Evolutionary conservation across 35 echinoderm and acorn worm genomes (phyloP).

Genomic region (Heliocidaris erythrogramma): DNA sequence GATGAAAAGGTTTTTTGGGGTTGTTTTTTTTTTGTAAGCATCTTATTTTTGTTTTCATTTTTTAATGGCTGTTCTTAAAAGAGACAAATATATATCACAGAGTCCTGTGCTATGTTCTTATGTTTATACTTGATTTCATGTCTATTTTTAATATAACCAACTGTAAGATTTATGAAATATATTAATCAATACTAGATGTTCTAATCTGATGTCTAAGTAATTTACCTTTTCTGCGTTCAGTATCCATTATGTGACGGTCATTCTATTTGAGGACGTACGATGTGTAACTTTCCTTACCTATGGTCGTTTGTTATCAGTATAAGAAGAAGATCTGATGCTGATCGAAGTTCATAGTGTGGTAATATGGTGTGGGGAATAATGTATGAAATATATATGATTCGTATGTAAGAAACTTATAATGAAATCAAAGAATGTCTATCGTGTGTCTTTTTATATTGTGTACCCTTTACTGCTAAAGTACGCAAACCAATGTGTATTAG

Average conservation of each 20-base stretch:
- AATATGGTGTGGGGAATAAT: background rate
- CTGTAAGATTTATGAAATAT: background rate
- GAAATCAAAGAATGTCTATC: background rate
- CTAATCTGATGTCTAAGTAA: background rate
- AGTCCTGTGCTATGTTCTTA: background rate
- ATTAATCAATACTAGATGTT: slow-evolving; percentile 7
- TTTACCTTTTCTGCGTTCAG: background rate
- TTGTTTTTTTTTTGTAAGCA: too few species aligned
- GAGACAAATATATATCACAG: background rate
- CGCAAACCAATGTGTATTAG: too few species aligned
- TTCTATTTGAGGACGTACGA: background rate
- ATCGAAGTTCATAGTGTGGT: background rate
- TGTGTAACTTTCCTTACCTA: background rate
- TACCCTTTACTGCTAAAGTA: too few species aligned
- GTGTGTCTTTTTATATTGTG: too few species aligned
- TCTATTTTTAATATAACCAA: slow-evolving; percentile 26
- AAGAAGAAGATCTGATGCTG: background rate
- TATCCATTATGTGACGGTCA: background rate
- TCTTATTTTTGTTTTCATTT: background rate
- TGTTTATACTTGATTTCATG: slow-evolving; percentile 17
- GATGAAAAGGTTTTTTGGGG: background rate
- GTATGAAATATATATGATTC: slow-evolving; percentile 41
- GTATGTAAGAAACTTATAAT: slow-evolving; percentile 32
- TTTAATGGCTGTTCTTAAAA: background rate
- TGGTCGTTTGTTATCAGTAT: background rate